Evolutionary conservation across 2,888 invertebrate species (phyloP).

Genomic region (Poecilobothrus nobilitatus): DNA sequence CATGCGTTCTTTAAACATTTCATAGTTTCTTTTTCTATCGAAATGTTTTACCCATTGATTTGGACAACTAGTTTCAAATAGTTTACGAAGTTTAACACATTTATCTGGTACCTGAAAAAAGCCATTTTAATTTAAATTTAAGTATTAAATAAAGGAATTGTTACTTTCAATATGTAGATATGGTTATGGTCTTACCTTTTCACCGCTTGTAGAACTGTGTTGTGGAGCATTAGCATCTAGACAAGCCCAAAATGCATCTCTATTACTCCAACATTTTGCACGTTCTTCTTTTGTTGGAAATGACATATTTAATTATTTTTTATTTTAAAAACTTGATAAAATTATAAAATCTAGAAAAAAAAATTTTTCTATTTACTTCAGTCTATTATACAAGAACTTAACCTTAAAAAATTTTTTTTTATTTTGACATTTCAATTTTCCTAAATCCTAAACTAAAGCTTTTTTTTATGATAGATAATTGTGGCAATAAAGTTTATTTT

Average conservation of each 20-base stretch:
- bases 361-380: not conserved
- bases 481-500: no score
- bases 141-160: slow-evolving; percentile 27
- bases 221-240: slow-evolving; percentile 58
- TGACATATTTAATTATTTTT: slow-evolving; percentile 51
- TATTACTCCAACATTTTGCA: slow-evolving; percentile 72
- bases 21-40: slow-evolving; percentile 79
- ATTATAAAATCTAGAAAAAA: not conserved
- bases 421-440: not conserved
- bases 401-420: not conserved
- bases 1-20: slow-evolving; percentile 80
- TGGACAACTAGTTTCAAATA: slow-evolving; percentile 71
- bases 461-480: no score
- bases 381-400: not conserved
- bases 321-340: not conserved
- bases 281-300: slow-evolving; percentile 73
- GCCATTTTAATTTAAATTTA: not conserved
- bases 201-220: slow-evolving; percentile 45
- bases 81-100: slow-evolving; percentile 62
- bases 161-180: no score
- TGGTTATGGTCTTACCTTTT: no score
- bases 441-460: no score
- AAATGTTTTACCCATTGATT: slow-evolving; percentile 90
- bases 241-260: slow-evolving; percentile 87
- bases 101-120: slow-evolving; percentile 36